Base-by-base conservation (phyloP, 2,113 vertebrate genomes). In the Ploceus nigricollis region DNA sequence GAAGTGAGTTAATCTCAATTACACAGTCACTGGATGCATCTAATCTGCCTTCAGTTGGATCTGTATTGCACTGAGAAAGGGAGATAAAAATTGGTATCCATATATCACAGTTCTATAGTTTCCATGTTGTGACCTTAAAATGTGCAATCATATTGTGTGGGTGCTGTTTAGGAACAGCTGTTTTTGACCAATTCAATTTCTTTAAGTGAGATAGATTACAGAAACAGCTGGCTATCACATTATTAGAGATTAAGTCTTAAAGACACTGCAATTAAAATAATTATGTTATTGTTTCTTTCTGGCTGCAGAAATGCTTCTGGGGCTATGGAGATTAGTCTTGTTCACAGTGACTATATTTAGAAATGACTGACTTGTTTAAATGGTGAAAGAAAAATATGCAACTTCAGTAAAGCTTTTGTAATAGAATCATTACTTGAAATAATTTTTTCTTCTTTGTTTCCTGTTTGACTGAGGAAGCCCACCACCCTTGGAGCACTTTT, bases 161-260 rank as follows among this genome's bases (percentile, higher is more conserved):
- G 28, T 94, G 53, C 80, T 75, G 30, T 87, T 94, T 68, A 57
- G 58, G 85, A 94, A 69, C 94, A 97, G 92, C 92, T 96, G 93
- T 92, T 95, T 87, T 82, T 3, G 3, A 96, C 86, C 82, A 94
- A n/a, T 95, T 94, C 82, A 78, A 92, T 96, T 97, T 93, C 88
- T 95, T 96, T 92, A 94, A 96, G 92, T 92, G 96, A 93, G 82
- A 94, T 79, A 94, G 88, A 97, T 87, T 90, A 48, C 53, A 79
- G 70, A 92, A 96, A 87, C 95, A 96, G 82, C 96, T 96, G 94
- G 80, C 95, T 94, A 89, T 92, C 76, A 58, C 72, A 68, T 96
- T 96, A 95, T 93, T 96, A 96, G 88, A 90, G 88, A 96, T 96
- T 93, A 95, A 83, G 65, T 96, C 82, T 93, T 96, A 93, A 95